A percentile compares a stretch with the other conserved stretches of the same genome.
These are phyloP conservation scores for Epiblema foenella DNA, from an alignment of 2,888 invertebrate species.

Conservation along the genomic window DNA sequence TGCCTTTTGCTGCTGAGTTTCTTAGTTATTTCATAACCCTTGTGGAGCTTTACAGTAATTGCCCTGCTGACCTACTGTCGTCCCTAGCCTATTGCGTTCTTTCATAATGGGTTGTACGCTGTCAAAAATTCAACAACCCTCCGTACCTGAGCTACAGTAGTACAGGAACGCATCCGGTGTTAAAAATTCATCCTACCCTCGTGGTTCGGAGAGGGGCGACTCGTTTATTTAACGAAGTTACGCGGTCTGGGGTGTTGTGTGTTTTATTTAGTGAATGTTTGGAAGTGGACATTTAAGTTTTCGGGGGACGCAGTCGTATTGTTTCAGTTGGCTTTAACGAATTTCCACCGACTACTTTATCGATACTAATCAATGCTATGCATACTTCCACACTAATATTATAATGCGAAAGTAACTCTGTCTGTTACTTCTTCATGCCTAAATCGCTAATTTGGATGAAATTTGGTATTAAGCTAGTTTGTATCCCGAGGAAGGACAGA, in stretches of 20 bases:
- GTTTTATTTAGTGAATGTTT: slow-evolving; percentile 21
- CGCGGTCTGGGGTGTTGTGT: slow-evolving; percentile 17
- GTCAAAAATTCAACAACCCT: slow-evolving; percentile 39
- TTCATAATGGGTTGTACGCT: not conserved
- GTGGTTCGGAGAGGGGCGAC: slow-evolving; percentile 11
- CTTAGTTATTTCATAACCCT: too few relatives aligned
- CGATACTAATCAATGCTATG: too few relatives aligned
- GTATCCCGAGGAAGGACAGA: too few relatives aligned
- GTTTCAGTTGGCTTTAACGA: not conserved
- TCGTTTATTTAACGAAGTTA: slow-evolving; percentile 42
- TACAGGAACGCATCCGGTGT: slow-evolving; percentile 37
- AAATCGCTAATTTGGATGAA: too few relatives aligned
- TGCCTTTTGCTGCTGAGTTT: too few relatives aligned
- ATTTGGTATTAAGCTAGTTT: too few relatives aligned
- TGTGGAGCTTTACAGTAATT: not conserved
- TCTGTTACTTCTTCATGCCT: too few relatives aligned
- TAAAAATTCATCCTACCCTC: slow-evolving; percentile 36
- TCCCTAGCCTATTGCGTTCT: not conserved
- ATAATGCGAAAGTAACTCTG: too few relatives aligned
- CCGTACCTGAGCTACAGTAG: slow-evolving; percentile 28
- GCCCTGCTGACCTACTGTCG: slow-evolving; percentile 1
- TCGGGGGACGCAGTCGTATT: not conserved
- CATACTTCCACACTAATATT: too few relatives aligned
- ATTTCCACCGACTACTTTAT: too few relatives aligned
- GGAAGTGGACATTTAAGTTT: slow-evolving; percentile 1